A percentile compares a stretch with the other conserved stretches of the same genome.
phyloP scores from a whole-genome alignment of 2,797 vertebrate species.

The Melanotaenia trifasciata region DNA sequence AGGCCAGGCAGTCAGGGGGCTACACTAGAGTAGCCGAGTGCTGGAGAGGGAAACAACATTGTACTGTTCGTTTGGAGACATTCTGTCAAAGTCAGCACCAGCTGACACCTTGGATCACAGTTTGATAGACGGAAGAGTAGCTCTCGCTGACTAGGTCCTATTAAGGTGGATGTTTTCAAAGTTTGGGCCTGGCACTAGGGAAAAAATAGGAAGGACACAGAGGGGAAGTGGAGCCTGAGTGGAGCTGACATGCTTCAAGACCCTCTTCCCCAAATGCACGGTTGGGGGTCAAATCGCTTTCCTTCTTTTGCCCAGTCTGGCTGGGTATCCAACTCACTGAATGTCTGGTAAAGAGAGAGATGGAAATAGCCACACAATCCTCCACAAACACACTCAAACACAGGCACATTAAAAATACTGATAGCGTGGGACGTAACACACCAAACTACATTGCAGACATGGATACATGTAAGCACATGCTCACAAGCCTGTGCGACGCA shows the following conservation, averaged over 20 bases:
- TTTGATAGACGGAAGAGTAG: constrained; percentile 84
- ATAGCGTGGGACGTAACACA: constrained; percentile 33
- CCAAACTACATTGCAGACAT: constrained; percentile 48
- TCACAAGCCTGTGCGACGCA: constrained; percentile 39
- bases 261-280: constrained; percentile 75
- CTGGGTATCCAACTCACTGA: constrained; percentile 77
- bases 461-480: constrained; percentile 48
- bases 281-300: constrained; percentile 83
- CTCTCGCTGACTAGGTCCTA: constrained; percentile 83
- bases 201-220: constrained; percentile 87
- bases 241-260: constrained; percentile 85
- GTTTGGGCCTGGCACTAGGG: constrained; percentile 86
- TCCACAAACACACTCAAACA: constrained; percentile 30
- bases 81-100: constrained; percentile 82
- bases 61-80: constrained; percentile 83
- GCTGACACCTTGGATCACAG: constrained; percentile 83
- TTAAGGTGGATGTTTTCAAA: constrained; percentile 87
- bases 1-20: constrained; percentile 71
- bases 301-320: constrained; percentile 66
- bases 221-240: constrained; percentile 85
- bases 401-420: constrained; percentile 1
- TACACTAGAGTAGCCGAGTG: constrained; percentile 73
- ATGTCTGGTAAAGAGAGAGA: constrained; percentile 66
- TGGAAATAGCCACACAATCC: constrained; percentile 47
- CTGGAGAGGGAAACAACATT: constrained; percentile 79